Percentiles rank a stretch among this genome's conserved stretches.
These are phyloP conservation scores for Crossocerus cetratus DNA, from an alignment of 2,888 invertebrate genomes.

Conservation along the genomic window DNA sequence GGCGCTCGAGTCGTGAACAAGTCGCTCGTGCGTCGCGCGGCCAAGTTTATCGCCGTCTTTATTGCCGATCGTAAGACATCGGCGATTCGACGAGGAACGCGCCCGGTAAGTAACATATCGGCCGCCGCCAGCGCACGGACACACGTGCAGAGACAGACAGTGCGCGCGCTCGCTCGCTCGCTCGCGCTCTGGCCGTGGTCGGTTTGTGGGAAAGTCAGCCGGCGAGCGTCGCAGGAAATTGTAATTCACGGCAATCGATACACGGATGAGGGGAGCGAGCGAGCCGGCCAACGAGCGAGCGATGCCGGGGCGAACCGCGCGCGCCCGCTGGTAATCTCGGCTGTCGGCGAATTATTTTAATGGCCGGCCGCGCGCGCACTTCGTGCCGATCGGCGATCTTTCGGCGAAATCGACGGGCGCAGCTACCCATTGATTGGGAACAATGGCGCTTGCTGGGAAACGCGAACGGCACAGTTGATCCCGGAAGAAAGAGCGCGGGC, in stretches of 20 bases:
- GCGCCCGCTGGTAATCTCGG: slow-evolving; percentile 45
- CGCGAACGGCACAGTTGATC: too few relatives aligned
- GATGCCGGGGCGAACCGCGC: too few relatives aligned
- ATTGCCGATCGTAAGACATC: slow-evolving; percentile 61
- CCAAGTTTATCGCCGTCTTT: slow-evolving; percentile 57
- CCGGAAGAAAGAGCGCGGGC: too few relatives aligned
- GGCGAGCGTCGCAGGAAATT: slow-evolving; percentile 49
- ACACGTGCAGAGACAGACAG: slow-evolving; percentile 5
- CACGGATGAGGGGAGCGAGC: slow-evolving; percentile 46
- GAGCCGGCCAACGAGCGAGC: slow-evolving; percentile 42
- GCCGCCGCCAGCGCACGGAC: slow-evolving; percentile 21
- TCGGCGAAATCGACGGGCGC: not conserved
- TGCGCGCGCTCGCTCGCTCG: not conserved
- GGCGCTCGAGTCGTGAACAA: too few relatives aligned
- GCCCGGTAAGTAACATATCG: slow-evolving; percentile 52
- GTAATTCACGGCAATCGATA: slow-evolving; percentile 59
- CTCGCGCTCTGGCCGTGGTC: slow-evolving; percentile 3
- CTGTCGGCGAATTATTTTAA: slow-evolving; percentile 51
- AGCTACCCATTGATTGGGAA: too few relatives aligned
- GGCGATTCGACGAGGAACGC: slow-evolving; percentile 49
- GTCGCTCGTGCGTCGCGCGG: slow-evolving; percentile 22
- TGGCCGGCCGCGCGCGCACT: slow-evolving; percentile 15
- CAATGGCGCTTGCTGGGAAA: too few relatives aligned
- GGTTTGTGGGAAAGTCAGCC: slow-evolving; percentile 45
- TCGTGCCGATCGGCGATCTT: slow-evolving; percentile 9